Percentiles rank a stretch among this genome's conserved stretches.
Conservation (phyloP, 2,888 invertebrate genomes). For the Furcula furcula region DNA sequence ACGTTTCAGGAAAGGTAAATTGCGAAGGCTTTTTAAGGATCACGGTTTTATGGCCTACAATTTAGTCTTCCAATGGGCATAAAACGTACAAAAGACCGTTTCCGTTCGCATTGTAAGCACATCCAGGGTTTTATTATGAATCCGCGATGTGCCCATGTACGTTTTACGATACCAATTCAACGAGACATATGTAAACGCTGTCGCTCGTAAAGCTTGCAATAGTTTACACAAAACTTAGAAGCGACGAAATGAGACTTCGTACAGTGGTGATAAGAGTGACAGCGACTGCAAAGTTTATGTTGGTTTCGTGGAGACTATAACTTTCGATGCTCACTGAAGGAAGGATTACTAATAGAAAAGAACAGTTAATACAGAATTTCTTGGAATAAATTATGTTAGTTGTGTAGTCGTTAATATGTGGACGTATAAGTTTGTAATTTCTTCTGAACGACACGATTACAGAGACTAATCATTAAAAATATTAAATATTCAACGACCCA, state of each 20-base stretch:
- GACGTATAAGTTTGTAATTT: too few species aligned
- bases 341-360: conserved; percentile 29
- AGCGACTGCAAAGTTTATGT: neutral
- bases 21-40: too few species aligned
- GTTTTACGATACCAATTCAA: conserved; percentile 36
- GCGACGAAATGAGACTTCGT: conserved; percentile 5
- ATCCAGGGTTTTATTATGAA: conserved; percentile 38
- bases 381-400: conserved; percentile 23
- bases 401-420: neutral
- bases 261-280: conserved; percentile 2
- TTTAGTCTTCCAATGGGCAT: conserved; percentile 25
- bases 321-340: conserved; percentile 24
- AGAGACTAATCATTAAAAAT: too few species aligned
- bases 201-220: conserved; percentile 26
- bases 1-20: too few species aligned
- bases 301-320: conserved; percentile 22
- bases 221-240: neutral
- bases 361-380: conserved; percentile 28
- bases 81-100: conserved; percentile 20
- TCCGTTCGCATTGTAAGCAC: conserved; percentile 30
- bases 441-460: too few species aligned
- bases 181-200: conserved; percentile 35
- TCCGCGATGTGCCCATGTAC: conserved; percentile 31
- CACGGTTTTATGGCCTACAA: conserved; percentile 24
- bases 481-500: too few species aligned